A percentile compares a stretch with the other conserved stretches of the same genome.
Evolutionary conservation across 2,888 invertebrate genomes (phyloP).

Genomic region (Nomada ruficornis): DNA sequence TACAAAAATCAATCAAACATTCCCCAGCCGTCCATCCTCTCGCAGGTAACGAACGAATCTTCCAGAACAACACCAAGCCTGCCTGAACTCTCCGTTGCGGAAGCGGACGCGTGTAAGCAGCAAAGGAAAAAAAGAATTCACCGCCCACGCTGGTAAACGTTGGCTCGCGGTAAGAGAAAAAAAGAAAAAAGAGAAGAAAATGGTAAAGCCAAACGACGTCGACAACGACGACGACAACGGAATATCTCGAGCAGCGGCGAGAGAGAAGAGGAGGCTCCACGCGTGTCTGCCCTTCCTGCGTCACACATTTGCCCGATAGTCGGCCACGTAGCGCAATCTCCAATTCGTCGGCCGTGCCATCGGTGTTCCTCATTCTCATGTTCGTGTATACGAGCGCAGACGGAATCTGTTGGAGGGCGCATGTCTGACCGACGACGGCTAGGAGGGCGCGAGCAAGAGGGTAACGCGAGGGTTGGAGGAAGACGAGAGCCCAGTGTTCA

Average conservation of each 20-base stretch:
- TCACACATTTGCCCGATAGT: slow-evolving; percentile 47
- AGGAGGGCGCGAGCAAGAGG: slow-evolving; percentile 48
- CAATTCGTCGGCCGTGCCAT: slow-evolving; percentile 55
- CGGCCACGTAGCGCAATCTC: slow-evolving; percentile 56
- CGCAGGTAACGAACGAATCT: neutral
- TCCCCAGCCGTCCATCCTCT: neutral
- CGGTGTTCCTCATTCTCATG: slow-evolving; percentile 44
- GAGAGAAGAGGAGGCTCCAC: slow-evolving; percentile 39
- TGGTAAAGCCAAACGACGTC: neutral
- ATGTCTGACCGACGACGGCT: slow-evolving; percentile 54
- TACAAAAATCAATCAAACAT: neutral
- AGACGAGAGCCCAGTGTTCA: slow-evolving; percentile 58
- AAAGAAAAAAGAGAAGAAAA: neutral
- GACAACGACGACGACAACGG: neutral
- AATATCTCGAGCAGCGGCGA: slow-evolving; percentile 13
- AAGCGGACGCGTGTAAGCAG: no score
- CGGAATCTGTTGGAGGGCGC: slow-evolving; percentile 62
- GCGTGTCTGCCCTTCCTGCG: slow-evolving; percentile 62
- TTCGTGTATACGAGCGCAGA: slow-evolving; percentile 50
- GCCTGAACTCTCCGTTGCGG: neutral
- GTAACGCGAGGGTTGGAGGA: slow-evolving; percentile 49
- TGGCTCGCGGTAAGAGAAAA: neutral
- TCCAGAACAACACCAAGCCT: no score
- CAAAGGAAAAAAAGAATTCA: neutral
- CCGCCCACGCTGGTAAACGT: neutral